These are phyloP conservation scores for Pangasianodon gigas DNA, from an alignment of 2,113 vertebrate species.

Conservation along the genomic window DNA sequence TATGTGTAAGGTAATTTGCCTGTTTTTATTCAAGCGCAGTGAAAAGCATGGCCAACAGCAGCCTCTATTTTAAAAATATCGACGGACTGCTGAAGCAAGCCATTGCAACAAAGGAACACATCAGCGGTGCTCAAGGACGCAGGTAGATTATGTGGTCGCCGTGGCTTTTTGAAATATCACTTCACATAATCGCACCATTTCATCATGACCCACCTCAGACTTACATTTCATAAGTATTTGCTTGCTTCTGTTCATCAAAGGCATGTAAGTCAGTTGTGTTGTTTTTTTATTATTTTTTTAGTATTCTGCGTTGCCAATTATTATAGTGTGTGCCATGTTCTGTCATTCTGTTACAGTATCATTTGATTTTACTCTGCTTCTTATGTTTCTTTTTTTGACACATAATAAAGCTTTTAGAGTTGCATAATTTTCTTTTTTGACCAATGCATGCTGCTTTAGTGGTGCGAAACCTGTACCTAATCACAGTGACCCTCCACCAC, in stretches of 20 bases:
- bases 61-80: conserved; percentile 89
- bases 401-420: conserved; percentile 2
- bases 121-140: conserved; percentile 80
- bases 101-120: conserved; percentile 84
- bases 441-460: conserved; percentile 66
- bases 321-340: not conserved
- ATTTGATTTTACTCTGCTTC: conserved; percentile 18
- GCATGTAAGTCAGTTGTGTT: not conserved
- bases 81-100: conserved; percentile 85
- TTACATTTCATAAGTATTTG: not conserved
- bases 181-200: not conserved
- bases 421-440: conserved; percentile 47
- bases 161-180: not conserved
- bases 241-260: not conserved
- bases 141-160: conserved; percentile 73
- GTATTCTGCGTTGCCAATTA: not conserved
- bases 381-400: conserved; percentile 27
- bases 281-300: not conserved
- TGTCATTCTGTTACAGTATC: conserved; percentile 23
- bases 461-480: conserved; percentile 63
- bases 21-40: conserved; percentile 78
- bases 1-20: not conserved
- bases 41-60: conserved; percentile 91
- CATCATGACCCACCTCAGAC: not conserved
- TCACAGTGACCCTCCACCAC: conserved; percentile 67